Base-by-base conservation (phyloP, 2,888 invertebrate genomes). In the Sphaerophoria rueppellii region DNA sequence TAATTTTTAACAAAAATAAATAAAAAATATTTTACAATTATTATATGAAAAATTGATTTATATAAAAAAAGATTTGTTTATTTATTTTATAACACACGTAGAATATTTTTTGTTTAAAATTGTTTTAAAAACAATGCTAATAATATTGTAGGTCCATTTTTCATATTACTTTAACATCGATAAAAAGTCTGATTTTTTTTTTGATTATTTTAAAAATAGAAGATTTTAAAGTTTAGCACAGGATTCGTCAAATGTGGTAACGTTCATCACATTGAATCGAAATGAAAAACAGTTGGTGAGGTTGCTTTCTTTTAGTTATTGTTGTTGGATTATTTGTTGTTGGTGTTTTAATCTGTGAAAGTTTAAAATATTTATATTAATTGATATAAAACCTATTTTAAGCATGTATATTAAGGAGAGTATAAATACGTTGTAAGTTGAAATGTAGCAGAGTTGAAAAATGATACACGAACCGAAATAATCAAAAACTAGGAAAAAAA, bases 141-240 rank as follows among this genome's bases (percentile, higher is more conserved):
- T 24, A 24, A 24, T 57, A 16, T 32, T 46, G 78, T 78, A 73
- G 32, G 57, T 46, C 34, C 43, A 48, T 58, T 24, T 34, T 71
- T 67, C 75, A 57, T 58, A 50, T 71, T 71, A 37, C n/a, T 43
- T 43, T 9, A 43, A 79, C 79, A 79, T 75, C 55, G 34, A 75
- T 58, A 73, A 74, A 73, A 52, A 55, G 52, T 70, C 67, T 71
- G 52, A 54, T 48, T 79, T 72, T 37, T 72, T 37, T 4, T 35
- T 63, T 60, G 69, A 54, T 61, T 9, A 48, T 35, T 9, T 46
- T 69, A 61, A 11, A 12, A 24, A 32, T 34, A 57, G 55, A 52
- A 34, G 4, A 1, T 50, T 50, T 82, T 24, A 1, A 24, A 24
- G 24, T 24, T 82, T 82, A 82, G 79, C 82, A 82, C 79, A 79